These are phyloP conservation scores for Anarsia innoxiella DNA, from an alignment of 2,888 invertebrate species.

Conservation along the genomic window DNA sequence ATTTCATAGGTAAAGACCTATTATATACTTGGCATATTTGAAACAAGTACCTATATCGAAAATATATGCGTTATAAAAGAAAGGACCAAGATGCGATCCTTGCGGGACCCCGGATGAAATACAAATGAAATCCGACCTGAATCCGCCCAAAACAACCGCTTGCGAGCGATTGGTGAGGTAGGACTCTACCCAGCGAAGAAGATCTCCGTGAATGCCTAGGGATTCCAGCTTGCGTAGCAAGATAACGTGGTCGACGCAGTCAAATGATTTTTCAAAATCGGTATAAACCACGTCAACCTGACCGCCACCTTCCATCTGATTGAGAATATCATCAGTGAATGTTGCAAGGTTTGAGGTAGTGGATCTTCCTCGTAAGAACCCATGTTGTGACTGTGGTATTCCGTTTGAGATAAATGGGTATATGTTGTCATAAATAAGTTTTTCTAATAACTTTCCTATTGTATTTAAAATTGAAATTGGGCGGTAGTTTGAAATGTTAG, in stretches of 20 bases:
- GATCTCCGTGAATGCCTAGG: not conserved
- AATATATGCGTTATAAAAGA: not conserved
- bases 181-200: not conserved
- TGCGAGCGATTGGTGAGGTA: not conserved
- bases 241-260: not conserved
- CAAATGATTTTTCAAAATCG: not conserved
- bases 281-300: conserved; percentile 1
- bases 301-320: not conserved
- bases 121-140: not conserved
- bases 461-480: not conserved
- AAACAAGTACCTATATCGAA: not conserved
- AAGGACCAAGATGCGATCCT: not conserved
- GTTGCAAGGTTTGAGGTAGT: not conserved
- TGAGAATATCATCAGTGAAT: not conserved
- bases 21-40: not conserved
- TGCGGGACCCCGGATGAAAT: not conserved
- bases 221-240: not conserved
- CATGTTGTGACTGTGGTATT: not conserved
- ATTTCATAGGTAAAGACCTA: too few relatives aligned
- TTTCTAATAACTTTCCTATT: not conserved
- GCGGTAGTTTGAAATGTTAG: not conserved
- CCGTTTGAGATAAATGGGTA: not conserved
- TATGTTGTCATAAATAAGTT: not conserved
- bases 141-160: conserved; percentile 1
- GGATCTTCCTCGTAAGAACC: not conserved